Evolutionary conservation across 2,888 invertebrate genomes (phyloP).

Genomic region (Octonoba sinensis): DNA sequence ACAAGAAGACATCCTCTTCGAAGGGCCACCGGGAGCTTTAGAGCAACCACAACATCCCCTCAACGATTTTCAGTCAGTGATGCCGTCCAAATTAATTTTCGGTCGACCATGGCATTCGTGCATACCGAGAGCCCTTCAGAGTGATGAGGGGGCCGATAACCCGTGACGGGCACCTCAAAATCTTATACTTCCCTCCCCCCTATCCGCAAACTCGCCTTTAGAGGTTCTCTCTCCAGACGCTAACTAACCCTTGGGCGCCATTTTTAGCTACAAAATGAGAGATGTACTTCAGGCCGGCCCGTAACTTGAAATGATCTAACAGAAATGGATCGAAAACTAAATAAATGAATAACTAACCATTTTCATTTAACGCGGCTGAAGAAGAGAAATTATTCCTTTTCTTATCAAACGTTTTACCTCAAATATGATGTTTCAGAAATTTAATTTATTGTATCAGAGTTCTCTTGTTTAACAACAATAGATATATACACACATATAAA

Average conservation of each 20-base stretch:
- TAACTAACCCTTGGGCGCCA: not conserved
- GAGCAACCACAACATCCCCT: not conserved
- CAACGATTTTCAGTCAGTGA: not conserved
- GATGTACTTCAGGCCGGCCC: too few relatives aligned
- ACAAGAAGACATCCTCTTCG: not conserved
- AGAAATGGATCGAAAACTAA: too few relatives aligned
- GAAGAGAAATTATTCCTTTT: too few relatives aligned
- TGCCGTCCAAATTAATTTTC: slow-evolving; percentile 46
- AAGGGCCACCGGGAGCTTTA: not conserved
- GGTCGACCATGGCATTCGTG: slow-evolving; percentile 31
- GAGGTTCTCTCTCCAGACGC: not conserved
- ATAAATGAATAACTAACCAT: too few relatives aligned
- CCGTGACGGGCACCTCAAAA: slow-evolving; percentile 32
- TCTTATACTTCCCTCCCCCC: slow-evolving; percentile 5
- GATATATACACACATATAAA: too few relatives aligned
- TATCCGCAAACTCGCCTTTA: not conserved
- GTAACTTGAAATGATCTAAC: too few relatives aligned
- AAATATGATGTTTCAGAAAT: too few relatives aligned
- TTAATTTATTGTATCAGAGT: too few relatives aligned
- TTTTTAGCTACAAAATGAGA: not conserved
- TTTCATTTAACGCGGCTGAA: too few relatives aligned
- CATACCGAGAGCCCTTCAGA: slow-evolving; percentile 30
- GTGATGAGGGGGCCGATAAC: slow-evolving; percentile 40
- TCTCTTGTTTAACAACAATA: too few relatives aligned
- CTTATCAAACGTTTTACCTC: too few relatives aligned